phyloP scores from a whole-genome alignment of 2,113 vertebrate genomes.

The Nesospiza acunhae region DNA sequence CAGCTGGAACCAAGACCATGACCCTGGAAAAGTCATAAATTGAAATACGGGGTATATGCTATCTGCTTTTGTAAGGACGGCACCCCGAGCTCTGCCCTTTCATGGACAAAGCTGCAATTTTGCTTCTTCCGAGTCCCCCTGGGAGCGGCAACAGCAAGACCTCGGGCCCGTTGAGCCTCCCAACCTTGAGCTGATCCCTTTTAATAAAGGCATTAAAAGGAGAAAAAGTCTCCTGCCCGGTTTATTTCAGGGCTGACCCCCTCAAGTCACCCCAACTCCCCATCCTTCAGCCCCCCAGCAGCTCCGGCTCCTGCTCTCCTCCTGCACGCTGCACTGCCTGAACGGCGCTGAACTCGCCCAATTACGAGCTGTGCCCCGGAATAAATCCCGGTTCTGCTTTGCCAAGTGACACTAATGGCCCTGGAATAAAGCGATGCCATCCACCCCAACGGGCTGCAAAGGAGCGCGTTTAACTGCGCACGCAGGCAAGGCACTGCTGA shows the following conservation, averaged over 20 bases:
- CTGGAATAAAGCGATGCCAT: constrained; percentile 70
- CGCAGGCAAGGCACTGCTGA: constrained; percentile 68
- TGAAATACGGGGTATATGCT: no score
- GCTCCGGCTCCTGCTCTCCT: neutral
- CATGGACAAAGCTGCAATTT: no score
- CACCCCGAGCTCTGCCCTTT: no score
- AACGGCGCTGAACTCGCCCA: constrained; percentile 42
- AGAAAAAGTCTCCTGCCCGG: no score
- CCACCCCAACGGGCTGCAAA: constrained; percentile 67
- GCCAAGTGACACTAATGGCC: constrained; percentile 73
- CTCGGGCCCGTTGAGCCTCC: no score
- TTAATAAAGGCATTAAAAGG: no score
- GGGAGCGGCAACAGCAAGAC: no score
- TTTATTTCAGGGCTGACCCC: neutral
- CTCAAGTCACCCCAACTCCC: neutral
- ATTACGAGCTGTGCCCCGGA: constrained; percentile 59
- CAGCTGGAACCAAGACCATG: no score
- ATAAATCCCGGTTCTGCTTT: constrained; percentile 75
- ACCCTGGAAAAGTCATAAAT: no score
- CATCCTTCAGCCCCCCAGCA: neutral
- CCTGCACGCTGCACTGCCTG: neutral
- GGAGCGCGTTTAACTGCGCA: constrained; percentile 61
- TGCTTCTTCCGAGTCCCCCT: no score
- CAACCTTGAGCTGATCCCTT: no score
- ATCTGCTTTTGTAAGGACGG: no score